phyloP scores from a whole-genome alignment of 2,797 vertebrate species.

The Microcaecilia unicolor region DNA sequence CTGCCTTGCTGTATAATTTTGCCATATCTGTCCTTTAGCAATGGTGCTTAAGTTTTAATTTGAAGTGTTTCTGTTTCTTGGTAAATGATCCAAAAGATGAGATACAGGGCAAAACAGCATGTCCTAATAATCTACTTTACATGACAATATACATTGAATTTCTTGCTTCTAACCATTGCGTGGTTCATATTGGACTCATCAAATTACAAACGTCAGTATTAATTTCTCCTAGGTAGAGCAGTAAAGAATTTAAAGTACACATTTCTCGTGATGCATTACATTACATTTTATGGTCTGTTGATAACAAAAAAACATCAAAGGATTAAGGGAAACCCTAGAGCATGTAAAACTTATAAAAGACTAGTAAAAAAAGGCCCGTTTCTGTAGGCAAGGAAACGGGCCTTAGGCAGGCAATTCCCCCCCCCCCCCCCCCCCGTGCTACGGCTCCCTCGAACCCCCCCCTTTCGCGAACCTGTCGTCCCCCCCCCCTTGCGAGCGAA shows the following conservation, averaged over 20 bases:
- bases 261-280: conserved; percentile 11
- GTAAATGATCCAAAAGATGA: neutral
- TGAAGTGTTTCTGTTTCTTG: neutral
- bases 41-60: no score
- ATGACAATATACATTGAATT: conserved; percentile 14
- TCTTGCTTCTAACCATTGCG: conserved; percentile 15
- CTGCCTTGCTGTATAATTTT: neutral
- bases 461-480: no score
- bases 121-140: conserved; percentile 23
- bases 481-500: no score
- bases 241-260: conserved; percentile 28
- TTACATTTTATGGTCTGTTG: conserved; percentile 5
- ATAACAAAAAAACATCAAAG: conserved; percentile 10
- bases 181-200: conserved; percentile 3
- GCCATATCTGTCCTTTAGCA: neutral
- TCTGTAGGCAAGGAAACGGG: no score
- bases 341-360: conserved; percentile 6
- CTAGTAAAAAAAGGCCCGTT: no score
- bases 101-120: conserved; percentile 3
- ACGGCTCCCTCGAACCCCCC: no score
- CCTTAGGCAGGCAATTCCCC: no score
- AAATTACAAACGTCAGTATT: conserved; percentile 17
- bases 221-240: conserved; percentile 12
- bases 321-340: conserved; percentile 13
- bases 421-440: no score